Evolutionary conservation across 2,113 vertebrate species (phyloP), one percentile per base, ranked within the genome.

Genomic region (Entosphenus tridentatus): DNA sequence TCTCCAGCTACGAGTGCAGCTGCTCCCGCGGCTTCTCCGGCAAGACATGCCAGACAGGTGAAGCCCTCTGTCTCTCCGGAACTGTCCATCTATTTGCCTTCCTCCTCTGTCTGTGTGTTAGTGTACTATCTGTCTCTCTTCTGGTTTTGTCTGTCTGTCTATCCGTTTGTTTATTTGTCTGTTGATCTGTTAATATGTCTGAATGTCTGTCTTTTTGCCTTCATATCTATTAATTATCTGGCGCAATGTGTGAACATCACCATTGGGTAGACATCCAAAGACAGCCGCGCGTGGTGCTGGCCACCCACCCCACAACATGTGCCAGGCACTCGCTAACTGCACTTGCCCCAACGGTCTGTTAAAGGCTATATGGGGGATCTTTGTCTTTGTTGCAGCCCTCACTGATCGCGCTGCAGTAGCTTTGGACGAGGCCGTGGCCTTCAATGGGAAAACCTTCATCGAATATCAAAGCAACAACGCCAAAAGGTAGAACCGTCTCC

Each of bases 401-500:
- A 39, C 10, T 18, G 21, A 69, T 11, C 14, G 58, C 54, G 8
- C 9, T 2, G 21, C 91, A 1, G 89, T 88, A 0, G 88, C 88
- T 16, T 84, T 87, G 18, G 80, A 85, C 0, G 89, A 91, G 70
- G 79, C 90, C 57, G 74, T 96, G 12, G 86, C 93, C 70, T 96
- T 96, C 59, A 87, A 95, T 2, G 93, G 93, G 1, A 79, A 75
- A 67, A 96, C 88, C 0, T 88, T 81, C 71, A 78, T 98, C 2
- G 91, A 96, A 77, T 96, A 88, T 79, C 89, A 96, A 82, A 93
- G 86, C 1, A 85, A 83, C 0, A 84, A 89, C 74, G 89, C 83
- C 0, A 88, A 83, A 80, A 98, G 91, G 93, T 98, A 87, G 76
- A 78, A 85, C 78, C 80, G 75, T 39, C 39, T 39, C 39, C 4